A percentile compares a stretch with the other conserved stretches of the same genome.
Conservation (phyloP, 2,797 vertebrate genomes). For the Lycodopsis pacificus region DNA sequence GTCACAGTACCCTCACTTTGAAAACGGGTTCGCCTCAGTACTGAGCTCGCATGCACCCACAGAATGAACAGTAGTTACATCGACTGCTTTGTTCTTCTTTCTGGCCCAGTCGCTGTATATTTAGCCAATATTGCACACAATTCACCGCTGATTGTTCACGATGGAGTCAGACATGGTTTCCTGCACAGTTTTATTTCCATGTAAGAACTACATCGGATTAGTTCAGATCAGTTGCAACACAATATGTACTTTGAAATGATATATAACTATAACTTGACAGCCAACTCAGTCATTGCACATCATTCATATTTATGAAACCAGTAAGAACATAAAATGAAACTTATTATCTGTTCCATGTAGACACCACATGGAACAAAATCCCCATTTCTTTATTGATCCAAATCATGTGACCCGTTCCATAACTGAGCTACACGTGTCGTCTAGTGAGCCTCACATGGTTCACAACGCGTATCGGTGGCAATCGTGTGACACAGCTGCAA, state of each 20-base stretch:
- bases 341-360: too few relatives aligned
- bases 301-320: too few relatives aligned
- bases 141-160: neutral
- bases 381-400: neutral
- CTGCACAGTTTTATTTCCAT: neutral
- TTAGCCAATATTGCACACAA: neutral
- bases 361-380: neutral
- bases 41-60: neutral
- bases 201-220: neutral
- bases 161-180: neutral
- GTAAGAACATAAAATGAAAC: too few relatives aligned
- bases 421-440: neutral
- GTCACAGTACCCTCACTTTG: conserved; percentile 11
- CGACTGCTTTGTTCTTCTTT: neutral
- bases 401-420: neutral
- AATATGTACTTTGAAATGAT: neutral
- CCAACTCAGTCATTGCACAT: too few relatives aligned
- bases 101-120: neutral
- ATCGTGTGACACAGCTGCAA: neutral
- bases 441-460: neutral
- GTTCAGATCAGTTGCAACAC: neutral
- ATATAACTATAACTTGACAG: neutral
- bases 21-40: conserved; percentile 10
- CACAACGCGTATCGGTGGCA: neutral
- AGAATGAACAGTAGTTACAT: neutral